Conservation (phyloP, 2,113 vertebrate species). For the Pelvicachromis taeniatus region DNA sequence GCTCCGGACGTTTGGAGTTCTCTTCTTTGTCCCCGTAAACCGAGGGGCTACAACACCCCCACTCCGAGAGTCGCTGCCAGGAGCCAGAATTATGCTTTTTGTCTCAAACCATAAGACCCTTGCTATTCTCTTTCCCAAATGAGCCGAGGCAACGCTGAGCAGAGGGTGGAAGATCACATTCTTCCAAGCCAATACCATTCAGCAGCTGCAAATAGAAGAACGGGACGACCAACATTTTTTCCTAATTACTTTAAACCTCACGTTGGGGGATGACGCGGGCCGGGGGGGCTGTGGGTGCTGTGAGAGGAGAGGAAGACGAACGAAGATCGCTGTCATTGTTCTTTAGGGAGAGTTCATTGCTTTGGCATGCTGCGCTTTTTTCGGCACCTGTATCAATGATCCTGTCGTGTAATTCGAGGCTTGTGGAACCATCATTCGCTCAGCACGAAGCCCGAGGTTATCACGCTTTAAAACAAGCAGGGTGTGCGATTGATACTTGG, state of each 20-base stretch:
- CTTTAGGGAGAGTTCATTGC: neutral
- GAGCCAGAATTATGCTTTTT: conserved; percentile 23
- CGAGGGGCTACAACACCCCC: conserved; percentile 16
- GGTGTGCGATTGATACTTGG: neutral
- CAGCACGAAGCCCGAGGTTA: neutral
- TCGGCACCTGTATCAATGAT: conserved; percentile 1
- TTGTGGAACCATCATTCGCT: neutral
- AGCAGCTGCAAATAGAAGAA: conserved; percentile 26
- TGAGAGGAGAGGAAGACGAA: neutral
- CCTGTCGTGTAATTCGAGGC: neutral
- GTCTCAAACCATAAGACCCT: conserved; percentile 37
- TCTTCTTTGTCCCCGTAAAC: conserved; percentile 34
- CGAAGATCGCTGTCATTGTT: neutral
- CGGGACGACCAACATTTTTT: conserved; percentile 36
- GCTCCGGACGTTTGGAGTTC: conserved; percentile 17
- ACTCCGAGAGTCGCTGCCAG: conserved; percentile 28
- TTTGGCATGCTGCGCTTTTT: neutral
- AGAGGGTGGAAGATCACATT: conserved; percentile 29
- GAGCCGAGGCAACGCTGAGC: conserved; percentile 1
- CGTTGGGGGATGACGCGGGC: conserved; percentile 15
- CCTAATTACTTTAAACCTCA: conserved; percentile 47
- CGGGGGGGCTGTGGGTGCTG: neutral
- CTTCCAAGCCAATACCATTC: conserved; percentile 24
- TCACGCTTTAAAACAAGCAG: neutral
- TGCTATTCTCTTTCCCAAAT: conserved; percentile 24